These are phyloP conservation scores for Slavum lentiscoides DNA, from an alignment of 2,888 invertebrate genomes.

Conservation along the genomic window DNA sequence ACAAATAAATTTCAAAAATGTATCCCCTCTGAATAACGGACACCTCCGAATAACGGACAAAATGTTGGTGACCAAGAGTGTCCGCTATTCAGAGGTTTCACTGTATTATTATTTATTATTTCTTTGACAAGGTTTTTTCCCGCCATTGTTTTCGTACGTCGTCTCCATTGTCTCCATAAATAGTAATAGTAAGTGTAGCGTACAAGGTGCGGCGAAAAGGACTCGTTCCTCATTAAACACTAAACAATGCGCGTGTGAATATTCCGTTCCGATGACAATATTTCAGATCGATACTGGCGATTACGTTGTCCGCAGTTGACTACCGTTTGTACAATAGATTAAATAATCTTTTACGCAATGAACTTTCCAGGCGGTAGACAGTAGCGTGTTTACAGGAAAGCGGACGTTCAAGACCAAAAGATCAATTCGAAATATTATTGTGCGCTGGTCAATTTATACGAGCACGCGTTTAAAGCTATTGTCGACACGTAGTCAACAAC, in stretches of 20 bases:
- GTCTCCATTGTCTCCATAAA: neutral
- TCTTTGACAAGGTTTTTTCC: neutral
- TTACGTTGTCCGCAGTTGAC: neutral
- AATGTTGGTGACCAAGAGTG: too few relatives aligned
- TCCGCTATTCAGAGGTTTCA: too few relatives aligned
- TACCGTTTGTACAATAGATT: neutral
- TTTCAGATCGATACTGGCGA: neutral
- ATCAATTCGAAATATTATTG: too few relatives aligned
- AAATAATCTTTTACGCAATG: neutral
- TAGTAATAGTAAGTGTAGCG: neutral
- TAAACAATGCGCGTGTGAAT: neutral
- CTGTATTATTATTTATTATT: too few relatives aligned
- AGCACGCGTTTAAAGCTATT: too few relatives aligned
- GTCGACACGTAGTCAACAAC: too few relatives aligned
- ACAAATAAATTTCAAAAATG: too few relatives aligned
- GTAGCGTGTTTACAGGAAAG: too few relatives aligned
- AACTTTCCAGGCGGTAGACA: constrained; percentile 1
- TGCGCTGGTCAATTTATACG: too few relatives aligned
- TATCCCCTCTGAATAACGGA: too few relatives aligned
- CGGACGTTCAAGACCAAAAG: too few relatives aligned
- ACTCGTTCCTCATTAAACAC: constrained; percentile 25
- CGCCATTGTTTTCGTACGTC: constrained; percentile 21
- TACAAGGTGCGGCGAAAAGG: neutral
- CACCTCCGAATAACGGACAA: too few relatives aligned
- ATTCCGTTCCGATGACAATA: neutral